Base-by-base conservation (phyloP, 1,140 invertebrate species). In the Drosophila ercepeae region DNA sequence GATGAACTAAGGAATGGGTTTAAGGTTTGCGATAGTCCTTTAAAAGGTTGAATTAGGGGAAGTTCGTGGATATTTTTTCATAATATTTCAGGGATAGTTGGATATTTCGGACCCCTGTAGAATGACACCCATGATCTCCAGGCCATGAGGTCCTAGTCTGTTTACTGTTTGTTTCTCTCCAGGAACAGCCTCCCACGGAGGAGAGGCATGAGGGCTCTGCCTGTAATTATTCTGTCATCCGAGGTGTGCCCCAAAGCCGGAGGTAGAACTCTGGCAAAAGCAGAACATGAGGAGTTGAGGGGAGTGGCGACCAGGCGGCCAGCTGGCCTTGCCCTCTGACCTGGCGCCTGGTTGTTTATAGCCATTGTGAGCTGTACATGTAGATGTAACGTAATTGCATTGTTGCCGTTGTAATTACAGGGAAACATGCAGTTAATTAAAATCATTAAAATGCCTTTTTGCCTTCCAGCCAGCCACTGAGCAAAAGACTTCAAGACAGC, bases 381-480 rank as follows among this genome's bases (percentile, higher is more conserved):
- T 57, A 42, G 51, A 75, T 76, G 67, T 57, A 42, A 52, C 41
- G 50, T 84, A 86, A 84, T 84, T 81, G 79, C 79, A 84, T 84
- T 84, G 79, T 81, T 84, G 81, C 76, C 75, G 39, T 57, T 86
- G 79, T 84, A 84, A 84, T 84, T 84, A 84, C 75, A 59, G 60
- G 58, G 81, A 84, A 84, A 84, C 79, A 84, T 84, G 79, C 79
- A 84, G 79, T 84, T 84, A 84, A 84, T 84, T 84, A 84, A 84
- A 84, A 86, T 86, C 79, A 84, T 84, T 84, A 81, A 84, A 84
- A 86, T 84, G 54, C 81, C 79, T 86, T 86, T 86, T 86, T 84
- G 53, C 81, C 81, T 79, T 79, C 75, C 52, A 84, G 75, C 46
- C 61, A 36, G 51, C 44, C 4, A 19, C 9, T 46, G 41, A 21